phyloP scores from a whole-genome alignment of 2,797 vertebrate species.

The Clamator glandarius region DNA sequence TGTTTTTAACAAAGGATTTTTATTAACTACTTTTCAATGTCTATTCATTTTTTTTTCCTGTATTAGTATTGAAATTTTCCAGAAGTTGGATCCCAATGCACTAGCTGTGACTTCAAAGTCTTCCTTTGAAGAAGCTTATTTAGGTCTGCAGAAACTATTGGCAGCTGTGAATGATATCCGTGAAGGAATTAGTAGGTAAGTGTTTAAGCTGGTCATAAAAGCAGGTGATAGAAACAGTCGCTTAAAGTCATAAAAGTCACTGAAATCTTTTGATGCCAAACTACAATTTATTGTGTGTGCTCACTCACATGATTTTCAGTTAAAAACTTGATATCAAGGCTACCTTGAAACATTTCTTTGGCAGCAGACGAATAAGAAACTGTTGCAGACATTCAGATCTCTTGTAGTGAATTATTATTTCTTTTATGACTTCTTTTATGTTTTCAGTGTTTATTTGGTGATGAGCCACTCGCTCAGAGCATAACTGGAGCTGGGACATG shows the following conservation, averaged over 20 bases:
- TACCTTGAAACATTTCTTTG: background rate
- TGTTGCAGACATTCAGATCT: background rate
- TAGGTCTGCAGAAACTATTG: conserved; percentile 85
- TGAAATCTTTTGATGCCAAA: background rate
- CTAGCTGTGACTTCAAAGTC: conserved; percentile 61
- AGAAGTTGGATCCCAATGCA: conserved; percentile 70
- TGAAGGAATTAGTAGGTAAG: conserved; percentile 87
- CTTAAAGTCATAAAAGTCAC: background rate
- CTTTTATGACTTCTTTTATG: background rate
- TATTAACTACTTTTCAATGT: background rate
- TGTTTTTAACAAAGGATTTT: background rate
- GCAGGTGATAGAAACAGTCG: background rate
- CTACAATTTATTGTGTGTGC: background rate
- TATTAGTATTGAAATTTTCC: conserved; percentile 76
- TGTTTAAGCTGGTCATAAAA: background rate
- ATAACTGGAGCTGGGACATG: background rate
- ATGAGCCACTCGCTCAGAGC: background rate
- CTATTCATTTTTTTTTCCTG: background rate
- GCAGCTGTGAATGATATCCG: conserved; percentile 84
- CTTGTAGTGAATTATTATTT: background rate
- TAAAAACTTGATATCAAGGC: background rate
- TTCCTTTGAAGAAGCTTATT: conserved; percentile 81
- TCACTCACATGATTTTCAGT: background rate
- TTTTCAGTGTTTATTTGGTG: background rate
- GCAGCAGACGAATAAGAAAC: background rate